Evolutionary conservation across 1,140 invertebrate species (phyloP).

Genomic region (Parasteatoda tepidariorum): DNA sequence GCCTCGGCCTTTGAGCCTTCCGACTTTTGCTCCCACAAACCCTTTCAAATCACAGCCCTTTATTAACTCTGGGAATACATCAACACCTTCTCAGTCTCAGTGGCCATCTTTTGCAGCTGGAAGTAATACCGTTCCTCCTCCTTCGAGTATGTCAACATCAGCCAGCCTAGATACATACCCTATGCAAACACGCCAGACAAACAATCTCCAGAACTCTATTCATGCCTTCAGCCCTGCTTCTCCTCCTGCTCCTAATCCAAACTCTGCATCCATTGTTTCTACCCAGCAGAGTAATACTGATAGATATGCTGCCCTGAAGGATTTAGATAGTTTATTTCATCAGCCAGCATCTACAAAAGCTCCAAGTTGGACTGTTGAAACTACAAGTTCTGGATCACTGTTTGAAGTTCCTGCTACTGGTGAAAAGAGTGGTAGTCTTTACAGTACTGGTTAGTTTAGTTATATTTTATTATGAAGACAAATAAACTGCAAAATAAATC

Average conservation of each 20-base stretch:
- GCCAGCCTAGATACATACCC: conserved; percentile 46
- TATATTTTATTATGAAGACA: too few relatives aligned
- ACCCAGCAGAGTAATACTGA: conserved; percentile 71
- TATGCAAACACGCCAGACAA: neutral
- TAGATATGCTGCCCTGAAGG: conserved; percentile 84
- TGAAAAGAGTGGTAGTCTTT: conserved; percentile 1
- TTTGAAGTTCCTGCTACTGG: conserved; percentile 19
- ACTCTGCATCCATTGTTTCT: neutral
- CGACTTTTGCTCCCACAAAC: conserved; percentile 60
- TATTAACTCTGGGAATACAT: neutral
- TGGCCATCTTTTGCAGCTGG: conserved; percentile 58
- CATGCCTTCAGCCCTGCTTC: conserved; percentile 7
- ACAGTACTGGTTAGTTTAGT: conserved; percentile 36
- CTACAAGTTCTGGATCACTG: conserved; percentile 22
- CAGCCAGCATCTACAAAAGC: conserved; percentile 17
- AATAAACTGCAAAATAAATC: too few relatives aligned
- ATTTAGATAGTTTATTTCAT: conserved; percentile 77
- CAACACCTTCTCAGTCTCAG: conserved; percentile 59
- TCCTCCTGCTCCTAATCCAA: neutral
- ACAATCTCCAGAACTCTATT: neutral
- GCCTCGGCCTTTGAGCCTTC: conserved; percentile 57
- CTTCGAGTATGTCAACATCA: conserved; percentile 17
- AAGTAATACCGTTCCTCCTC: neutral
- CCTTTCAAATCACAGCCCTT: conserved; percentile 55
- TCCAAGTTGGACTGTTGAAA: conserved; percentile 52